phyloP scores from a whole-genome alignment of 2,113 vertebrate species.

The Oryzias curvinotus region DNA sequence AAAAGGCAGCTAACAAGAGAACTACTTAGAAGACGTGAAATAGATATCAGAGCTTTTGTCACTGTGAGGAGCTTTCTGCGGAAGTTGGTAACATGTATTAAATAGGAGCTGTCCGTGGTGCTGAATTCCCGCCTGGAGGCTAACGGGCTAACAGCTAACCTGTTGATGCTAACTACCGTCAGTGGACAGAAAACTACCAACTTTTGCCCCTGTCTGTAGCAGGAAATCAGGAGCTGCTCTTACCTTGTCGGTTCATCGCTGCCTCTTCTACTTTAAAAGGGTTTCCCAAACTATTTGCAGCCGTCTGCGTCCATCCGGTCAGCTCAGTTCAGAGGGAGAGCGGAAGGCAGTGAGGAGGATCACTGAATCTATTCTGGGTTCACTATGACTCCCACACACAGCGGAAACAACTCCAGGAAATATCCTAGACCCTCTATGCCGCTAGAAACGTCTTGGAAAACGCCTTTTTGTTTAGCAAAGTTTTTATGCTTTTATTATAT shows the following conservation, averaged over 20 bases:
- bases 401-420: not conserved
- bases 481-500: no score
- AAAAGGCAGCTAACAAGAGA: no score
- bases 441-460: no score
- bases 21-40: no score
- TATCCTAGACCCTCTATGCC: no score
- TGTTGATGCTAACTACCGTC: conserved; percentile 42
- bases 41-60: no score
- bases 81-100: no score
- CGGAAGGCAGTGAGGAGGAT: conserved; percentile 11
- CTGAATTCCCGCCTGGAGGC: conserved; percentile 39
- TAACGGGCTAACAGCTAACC: conserved; percentile 41
- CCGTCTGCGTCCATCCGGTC: conserved; percentile 15
- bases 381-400: conserved; percentile 6
- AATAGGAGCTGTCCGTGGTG: conserved; percentile 56
- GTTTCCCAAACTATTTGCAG: not conserved
- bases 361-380: conserved; percentile 29
- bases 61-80: no score
- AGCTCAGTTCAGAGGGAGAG: conserved; percentile 3
- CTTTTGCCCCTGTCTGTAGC: no score
- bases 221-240: not conserved
- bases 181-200: not conserved
- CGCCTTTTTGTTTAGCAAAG: no score
- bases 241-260: conserved; percentile 67
- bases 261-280: conserved; percentile 7